Evolutionary conservation across 2,113 vertebrate genomes (phyloP).

Genomic region (pig (Sus scrofa)): DNA sequence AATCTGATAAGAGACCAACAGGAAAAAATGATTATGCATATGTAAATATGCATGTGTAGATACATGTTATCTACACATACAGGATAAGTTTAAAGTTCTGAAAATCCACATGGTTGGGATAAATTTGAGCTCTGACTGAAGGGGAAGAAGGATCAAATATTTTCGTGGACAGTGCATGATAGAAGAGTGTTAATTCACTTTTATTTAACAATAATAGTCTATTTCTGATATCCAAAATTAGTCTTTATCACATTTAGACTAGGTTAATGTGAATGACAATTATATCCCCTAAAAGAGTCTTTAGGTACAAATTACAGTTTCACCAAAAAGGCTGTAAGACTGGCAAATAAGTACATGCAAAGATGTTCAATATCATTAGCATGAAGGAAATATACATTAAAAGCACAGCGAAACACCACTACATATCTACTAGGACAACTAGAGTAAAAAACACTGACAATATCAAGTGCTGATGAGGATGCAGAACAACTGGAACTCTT

Average conservation of each 20-base stretch:
- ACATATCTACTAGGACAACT: not conserved
- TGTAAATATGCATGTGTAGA: not conserved
- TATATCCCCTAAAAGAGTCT: not conserved
- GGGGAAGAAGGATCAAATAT: not conserved
- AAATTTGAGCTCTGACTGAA: slow-evolving; percentile 13
- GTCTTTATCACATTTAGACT: not conserved
- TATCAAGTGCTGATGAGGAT: not conserved
- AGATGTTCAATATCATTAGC: not conserved
- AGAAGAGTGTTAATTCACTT: not conserved
- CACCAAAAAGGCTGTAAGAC: not conserved
- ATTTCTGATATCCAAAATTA: not conserved
- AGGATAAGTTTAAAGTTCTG: not conserved
- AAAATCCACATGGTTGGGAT: not conserved
- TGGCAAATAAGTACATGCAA: slow-evolving; percentile 17
- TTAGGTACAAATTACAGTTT: slow-evolving; percentile 15
- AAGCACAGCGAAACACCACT: not conserved
- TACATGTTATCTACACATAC: not conserved
- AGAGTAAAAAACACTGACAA: not conserved
- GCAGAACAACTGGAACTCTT: not conserved
- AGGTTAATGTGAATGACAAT: not conserved
- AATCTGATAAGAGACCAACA: not conserved
- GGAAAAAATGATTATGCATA: not conserved
- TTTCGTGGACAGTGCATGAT: not conserved
- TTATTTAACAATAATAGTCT: not conserved
- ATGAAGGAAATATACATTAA: slow-evolving; percentile 31